Evolutionary conservation across 2,888 invertebrate genomes (phyloP).

Genomic region (Tromatobia lineatoria): DNA sequence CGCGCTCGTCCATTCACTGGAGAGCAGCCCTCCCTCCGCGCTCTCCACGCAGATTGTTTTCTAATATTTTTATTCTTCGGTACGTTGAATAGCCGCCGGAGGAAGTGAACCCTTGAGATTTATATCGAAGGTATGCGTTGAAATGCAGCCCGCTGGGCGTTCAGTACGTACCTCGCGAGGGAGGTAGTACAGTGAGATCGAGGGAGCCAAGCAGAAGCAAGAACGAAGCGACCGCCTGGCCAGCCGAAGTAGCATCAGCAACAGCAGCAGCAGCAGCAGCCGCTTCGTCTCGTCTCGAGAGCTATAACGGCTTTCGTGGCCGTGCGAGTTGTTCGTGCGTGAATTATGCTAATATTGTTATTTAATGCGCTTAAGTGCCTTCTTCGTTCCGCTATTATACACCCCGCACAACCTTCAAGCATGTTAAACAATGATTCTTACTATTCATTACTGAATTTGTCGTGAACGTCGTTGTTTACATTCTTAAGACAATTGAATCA

Average conservation of each 20-base stretch:
- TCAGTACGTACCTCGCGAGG: slow-evolving; percentile 48
- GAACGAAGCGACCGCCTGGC: slow-evolving; percentile 60
- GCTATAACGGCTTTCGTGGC: slow-evolving; percentile 74
- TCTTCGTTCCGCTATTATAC: slow-evolving; percentile 58
- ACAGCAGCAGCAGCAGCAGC: slow-evolving; percentile 58
- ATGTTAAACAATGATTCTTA: slow-evolving; percentile 54
- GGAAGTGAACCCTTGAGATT: slow-evolving; percentile 80
- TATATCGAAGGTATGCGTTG: slow-evolving; percentile 76
- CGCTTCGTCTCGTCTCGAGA: slow-evolving; percentile 63
- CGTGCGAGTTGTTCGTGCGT: slow-evolving; percentile 73
- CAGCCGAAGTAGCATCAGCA: slow-evolving; percentile 61
- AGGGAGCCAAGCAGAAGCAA: slow-evolving; percentile 44
- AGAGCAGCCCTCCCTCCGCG: slow-evolving; percentile 38
- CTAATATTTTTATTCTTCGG: slow-evolving; percentile 77
- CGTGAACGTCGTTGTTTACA: slow-evolving; percentile 9
- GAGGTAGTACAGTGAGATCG: slow-evolving; percentile 29
- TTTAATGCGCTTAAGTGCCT: slow-evolving; percentile 72
- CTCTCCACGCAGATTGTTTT: slow-evolving; percentile 75
- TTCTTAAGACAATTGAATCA: slow-evolving; percentile 44
- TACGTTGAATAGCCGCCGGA: slow-evolving; percentile 75
- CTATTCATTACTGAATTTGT: slow-evolving; percentile 28
- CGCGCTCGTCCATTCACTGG: slow-evolving; percentile 73
- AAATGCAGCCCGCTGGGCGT: slow-evolving; percentile 72
- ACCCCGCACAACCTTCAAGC: slow-evolving; percentile 31
- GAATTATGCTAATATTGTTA: slow-evolving; percentile 77